Base-by-base conservation (phyloP, 92 coral and sea anemone genomes). In the Anthopleura xanthogrammica region DNA sequence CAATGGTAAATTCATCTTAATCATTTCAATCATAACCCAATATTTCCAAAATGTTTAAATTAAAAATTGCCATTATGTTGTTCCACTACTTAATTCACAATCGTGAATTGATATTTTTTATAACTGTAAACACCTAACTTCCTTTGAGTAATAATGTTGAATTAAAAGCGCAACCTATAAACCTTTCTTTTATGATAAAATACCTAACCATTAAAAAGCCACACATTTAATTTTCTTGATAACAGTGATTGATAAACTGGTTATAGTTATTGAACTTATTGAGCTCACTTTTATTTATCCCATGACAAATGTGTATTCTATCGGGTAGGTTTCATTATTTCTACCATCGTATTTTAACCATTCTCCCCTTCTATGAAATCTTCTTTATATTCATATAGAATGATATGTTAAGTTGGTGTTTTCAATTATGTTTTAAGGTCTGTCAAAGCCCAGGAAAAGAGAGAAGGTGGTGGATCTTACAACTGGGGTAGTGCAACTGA, bases 401-500 rank as follows among this genome's bases (percentile, higher is more conserved):
- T 12, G 20, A 36, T 58, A 19, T 48, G 17, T 11, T n/a, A 79
- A 12, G 12, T 57, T 46, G 36, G n/a, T 88, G 60, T 85, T 81
- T 50, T 73, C 13, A 5, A 39, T 4, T 2, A 19, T 42, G 1
- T 72, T 79, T 82, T 56, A 64, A 95, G 99, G 68, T 94, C 96
- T 82, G 97, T 96, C 60, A 96, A 96, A 82, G 85, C 99, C 12
- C 96, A 94, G 79, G 99, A 96, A 48, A 96, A 94, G 85, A 88
- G 98, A 82, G 98, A 96, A n/a, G 99, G 99, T 39, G 99, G 99
- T 46, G 99, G 99, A 2, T 95, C 92, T 20, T 96, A 76, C 80
- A 96, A 96, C 87, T 96, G 99, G 99, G 99, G 99, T 43, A 96
- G 86, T 79, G 94, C 99, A 7, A 89, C 99, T 16, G 99, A 96